Conservation (phyloP, 2,888 invertebrate genomes). For the Lepidochitona cinerea region DNA sequence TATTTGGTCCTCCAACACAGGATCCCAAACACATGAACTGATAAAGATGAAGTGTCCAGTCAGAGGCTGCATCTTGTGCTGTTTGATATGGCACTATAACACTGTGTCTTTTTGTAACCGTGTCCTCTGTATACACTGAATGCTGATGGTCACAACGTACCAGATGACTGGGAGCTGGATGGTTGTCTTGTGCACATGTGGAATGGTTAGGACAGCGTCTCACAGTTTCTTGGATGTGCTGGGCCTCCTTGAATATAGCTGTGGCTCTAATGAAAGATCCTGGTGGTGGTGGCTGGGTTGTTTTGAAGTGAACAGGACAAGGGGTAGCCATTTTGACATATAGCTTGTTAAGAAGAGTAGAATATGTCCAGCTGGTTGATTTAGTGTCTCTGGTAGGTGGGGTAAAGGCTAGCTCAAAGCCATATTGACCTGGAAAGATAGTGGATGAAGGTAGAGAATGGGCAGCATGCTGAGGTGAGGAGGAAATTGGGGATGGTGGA, state of each 20-base stretch:
- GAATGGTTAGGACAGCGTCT: not conserved
- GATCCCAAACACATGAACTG: constrained; percentile 4
- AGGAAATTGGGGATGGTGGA: not conserved
- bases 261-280: not conserved
- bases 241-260: not conserved
- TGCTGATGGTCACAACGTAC: not conserved
- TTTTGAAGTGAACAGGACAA: not conserved
- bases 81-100: not conserved
- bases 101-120: not conserved
- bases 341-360: not conserved
- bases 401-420: not conserved
- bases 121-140: not conserved
- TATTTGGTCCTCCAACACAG: not conserved
- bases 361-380: not conserved
- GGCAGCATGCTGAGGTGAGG: not conserved
- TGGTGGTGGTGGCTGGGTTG: not conserved
- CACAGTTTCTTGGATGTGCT: not conserved
- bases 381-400: not conserved
- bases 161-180: not conserved
- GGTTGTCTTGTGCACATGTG: not conserved
- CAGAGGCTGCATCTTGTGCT: not conserved
- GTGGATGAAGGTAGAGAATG: constrained; percentile 7
- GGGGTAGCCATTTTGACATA: not conserved
- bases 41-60: not conserved
- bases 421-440: not conserved